Conservation (phyloP, 92 coral and sea anemone genomes). For the Bergia sp. region DNA sequence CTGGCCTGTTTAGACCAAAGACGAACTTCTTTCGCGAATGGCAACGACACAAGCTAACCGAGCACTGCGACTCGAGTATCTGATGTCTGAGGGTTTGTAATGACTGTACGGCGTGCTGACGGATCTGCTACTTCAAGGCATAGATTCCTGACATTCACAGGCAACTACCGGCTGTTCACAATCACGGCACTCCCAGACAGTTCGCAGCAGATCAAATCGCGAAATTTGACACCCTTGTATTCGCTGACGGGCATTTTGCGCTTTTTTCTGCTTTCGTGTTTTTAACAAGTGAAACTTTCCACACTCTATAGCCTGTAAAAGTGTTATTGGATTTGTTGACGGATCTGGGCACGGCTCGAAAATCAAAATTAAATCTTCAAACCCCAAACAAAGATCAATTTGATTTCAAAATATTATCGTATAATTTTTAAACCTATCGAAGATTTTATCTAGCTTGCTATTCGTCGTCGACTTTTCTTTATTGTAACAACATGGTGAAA, state of each 20-base stretch:
- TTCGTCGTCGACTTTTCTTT: neutral
- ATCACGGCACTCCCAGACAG: constrained; percentile 52
- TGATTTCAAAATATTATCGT: neutral
- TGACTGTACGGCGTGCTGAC: constrained; percentile 1
- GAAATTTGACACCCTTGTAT: constrained; percentile 14
- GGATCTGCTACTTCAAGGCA: neutral
- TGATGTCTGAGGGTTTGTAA: neutral
- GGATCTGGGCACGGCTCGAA: neutral
- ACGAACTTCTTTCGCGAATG: constrained; percentile 25
- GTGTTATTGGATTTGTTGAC: neutral
- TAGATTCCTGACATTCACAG: constrained; percentile 31
- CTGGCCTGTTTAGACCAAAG: neutral
- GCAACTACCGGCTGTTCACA: neutral
- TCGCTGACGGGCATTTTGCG: neutral
- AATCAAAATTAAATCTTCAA: neutral
- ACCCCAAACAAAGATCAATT: neutral
- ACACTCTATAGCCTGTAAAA: neutral
- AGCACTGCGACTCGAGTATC: neutral
- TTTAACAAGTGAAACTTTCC: neutral
- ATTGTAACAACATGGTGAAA: constrained; percentile 19
- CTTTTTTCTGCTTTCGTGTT: neutral
- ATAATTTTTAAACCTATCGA: neutral
- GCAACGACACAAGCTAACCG: neutral
- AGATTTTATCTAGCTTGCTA: neutral
- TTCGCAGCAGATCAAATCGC: constrained; percentile 37